A percentile compares a stretch with the other conserved stretches of the same genome.
Conservation (phyloP, 2,113 vertebrate genomes). For the Ptilorrhoa leucosticta region DNA sequence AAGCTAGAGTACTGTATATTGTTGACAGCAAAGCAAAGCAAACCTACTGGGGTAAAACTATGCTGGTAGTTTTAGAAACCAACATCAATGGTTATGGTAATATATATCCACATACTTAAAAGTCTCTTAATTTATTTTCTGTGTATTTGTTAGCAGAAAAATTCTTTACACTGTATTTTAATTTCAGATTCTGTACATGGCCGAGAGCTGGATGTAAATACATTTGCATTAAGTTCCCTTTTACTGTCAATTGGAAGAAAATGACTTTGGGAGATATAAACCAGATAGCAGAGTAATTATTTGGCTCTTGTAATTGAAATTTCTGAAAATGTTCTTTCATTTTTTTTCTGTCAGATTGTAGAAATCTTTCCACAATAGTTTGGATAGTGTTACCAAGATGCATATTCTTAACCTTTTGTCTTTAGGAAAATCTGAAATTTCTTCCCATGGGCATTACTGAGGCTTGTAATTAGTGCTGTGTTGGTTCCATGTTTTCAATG, state of each 20-base stretch:
- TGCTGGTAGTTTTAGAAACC: slow-evolving; percentile 17
- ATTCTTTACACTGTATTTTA: background rate
- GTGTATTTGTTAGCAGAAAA: slow-evolving; percentile 5
- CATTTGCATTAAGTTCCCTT: background rate
- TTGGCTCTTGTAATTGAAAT: background rate
- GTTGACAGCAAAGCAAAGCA: slow-evolving; percentile 1
- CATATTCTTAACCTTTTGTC: background rate
- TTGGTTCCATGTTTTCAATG: background rate
- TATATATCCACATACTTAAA: background rate
- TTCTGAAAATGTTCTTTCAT: background rate
- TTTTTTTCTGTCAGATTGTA: background rate
- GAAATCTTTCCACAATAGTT: background rate
- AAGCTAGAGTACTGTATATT: background rate
- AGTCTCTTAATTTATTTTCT: background rate
- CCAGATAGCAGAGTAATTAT: background rate
- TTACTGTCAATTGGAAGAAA: background rate
- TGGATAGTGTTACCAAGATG: background rate
- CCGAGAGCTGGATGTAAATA: background rate
- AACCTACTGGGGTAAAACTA: slow-evolving; percentile 26
- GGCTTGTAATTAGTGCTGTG: background rate
- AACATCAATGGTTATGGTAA: background rate
- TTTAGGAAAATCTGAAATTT: background rate
- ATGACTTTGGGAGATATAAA: background rate
- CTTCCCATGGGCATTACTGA: background rate
- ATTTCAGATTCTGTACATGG: background rate